Conservation (phyloP, 2,797 vertebrate genomes). For the Catamblyrhynchus diadema region DNA sequence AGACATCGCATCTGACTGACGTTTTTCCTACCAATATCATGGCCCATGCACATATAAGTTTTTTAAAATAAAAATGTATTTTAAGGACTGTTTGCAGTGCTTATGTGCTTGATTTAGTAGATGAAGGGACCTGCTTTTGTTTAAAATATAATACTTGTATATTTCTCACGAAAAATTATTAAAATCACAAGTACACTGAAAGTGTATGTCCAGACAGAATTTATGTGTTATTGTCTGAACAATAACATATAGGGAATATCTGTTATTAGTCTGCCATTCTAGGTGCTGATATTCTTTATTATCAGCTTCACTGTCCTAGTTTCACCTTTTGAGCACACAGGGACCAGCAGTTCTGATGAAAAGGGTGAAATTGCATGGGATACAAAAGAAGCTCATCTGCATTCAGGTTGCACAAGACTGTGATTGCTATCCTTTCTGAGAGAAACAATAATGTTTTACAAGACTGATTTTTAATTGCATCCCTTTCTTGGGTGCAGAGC, state of each 20-base stretch:
- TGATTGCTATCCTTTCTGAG: neutral
- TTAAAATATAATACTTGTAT: neutral
- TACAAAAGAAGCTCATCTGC: neutral
- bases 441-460: neutral
- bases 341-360: neutral
- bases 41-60: neutral
- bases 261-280: neutral
- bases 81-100: neutral
- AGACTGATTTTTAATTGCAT: conserved; percentile 31
- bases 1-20: neutral
- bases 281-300: neutral
- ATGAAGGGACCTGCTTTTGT: neutral
- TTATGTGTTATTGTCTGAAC: neutral
- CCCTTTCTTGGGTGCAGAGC: neutral
- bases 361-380: neutral
- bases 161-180: neutral
- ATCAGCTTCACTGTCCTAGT: neutral
- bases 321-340: neutral
- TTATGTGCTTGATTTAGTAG: neutral
- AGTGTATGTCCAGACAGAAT: neutral
- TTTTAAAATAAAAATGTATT: neutral
- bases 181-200: neutral
- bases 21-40: neutral
- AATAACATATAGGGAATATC: neutral
- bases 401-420: neutral